Evolutionary conservation across 2,888 invertebrate species (phyloP), one percentile per base, ranked within the genome.

Genomic region (Sinelater perroti): DNA sequence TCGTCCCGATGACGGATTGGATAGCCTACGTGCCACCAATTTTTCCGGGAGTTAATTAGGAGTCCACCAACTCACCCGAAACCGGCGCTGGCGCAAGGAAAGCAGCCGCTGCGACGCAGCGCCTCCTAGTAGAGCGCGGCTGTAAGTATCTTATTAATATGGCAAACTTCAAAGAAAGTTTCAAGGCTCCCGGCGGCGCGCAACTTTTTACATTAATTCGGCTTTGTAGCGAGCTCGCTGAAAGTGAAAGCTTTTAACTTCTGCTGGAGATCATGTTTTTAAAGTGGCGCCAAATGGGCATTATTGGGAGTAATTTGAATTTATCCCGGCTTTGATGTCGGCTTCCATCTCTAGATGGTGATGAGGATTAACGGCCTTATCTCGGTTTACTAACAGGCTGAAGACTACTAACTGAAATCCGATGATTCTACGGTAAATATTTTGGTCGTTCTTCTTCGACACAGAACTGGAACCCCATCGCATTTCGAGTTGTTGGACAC

Each of bases 151-250:
- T 40, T 52, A 52, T 53, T 53, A 45, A 45, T 53, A 53, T 45
- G 26, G 35, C 36, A 31, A 50, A 31, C 51, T 57, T 58, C 58
- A 49, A 53, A 45, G 30, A 49, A 53, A 45, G 30, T 45, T 38
- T 54, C 58, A 44, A 58, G 47, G 54, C 42, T 49, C 17, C 24
- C 31, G 47, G 24, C 42, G 35, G 31, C 53, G 33, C 11, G 16
- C 13, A 58, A 58, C 54, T 54, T 58, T 47, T 44, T 40, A 36
- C 35, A 47, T 54, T 52, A 55, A 55, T 55, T 55, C 49, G 31
- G 42, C 55, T 40, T 21, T 55, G 38, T 26, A 35, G 35, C 20
- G 20, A 11, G 13, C 8, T 14, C 35, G 24, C 35, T 26, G 50
- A 36, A 38, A 50, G 38, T 50, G 28, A 50, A 36, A 50, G 50